A percentile compares a stretch with the other conserved stretches of the same genome.
phyloP scores from a whole-genome alignment of 2,113 vertebrate genomes.

The mouse (Mus musculus) region DNA sequence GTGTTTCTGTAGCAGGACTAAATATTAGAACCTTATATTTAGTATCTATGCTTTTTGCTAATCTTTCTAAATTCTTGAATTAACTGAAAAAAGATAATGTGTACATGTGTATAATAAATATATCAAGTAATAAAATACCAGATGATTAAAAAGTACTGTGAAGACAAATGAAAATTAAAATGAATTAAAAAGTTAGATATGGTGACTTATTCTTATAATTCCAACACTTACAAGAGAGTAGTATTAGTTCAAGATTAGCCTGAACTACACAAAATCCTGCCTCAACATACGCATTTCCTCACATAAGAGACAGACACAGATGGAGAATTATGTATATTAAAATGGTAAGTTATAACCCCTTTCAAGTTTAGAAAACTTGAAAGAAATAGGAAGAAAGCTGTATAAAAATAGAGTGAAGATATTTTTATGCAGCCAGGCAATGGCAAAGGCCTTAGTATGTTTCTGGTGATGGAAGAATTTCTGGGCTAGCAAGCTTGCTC shows the following conservation, averaged over 20 bases:
- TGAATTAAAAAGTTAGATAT: not conserved
- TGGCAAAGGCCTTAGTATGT: not conserved
- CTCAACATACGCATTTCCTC: not conserved
- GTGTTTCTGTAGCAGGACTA: not conserved
- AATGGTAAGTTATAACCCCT: not conserved
- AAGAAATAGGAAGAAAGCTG: not conserved
- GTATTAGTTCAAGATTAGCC: not conserved
- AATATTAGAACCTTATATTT: conserved; percentile 10
- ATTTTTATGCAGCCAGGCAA: not conserved
- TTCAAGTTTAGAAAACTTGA: not conserved
- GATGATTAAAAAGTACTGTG: not conserved
- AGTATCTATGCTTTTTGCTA: not conserved
- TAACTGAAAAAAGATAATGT: not conserved
- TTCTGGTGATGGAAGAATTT: conserved; percentile 2
- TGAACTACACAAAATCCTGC: too few relatives aligned
- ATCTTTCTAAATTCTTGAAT: not conserved
- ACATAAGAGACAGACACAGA: not conserved
- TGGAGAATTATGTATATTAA: not conserved
- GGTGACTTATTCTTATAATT: too few relatives aligned
- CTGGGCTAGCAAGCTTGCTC: not conserved
- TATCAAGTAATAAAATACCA: not conserved
- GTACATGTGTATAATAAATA: not conserved
- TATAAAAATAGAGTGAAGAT: not conserved
- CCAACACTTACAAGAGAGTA: not conserved
- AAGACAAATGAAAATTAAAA: conserved; percentile 9